Base-by-base conservation (phyloP, 2,113 vertebrate genomes). In the Micronycteris hirsuta region DNA sequence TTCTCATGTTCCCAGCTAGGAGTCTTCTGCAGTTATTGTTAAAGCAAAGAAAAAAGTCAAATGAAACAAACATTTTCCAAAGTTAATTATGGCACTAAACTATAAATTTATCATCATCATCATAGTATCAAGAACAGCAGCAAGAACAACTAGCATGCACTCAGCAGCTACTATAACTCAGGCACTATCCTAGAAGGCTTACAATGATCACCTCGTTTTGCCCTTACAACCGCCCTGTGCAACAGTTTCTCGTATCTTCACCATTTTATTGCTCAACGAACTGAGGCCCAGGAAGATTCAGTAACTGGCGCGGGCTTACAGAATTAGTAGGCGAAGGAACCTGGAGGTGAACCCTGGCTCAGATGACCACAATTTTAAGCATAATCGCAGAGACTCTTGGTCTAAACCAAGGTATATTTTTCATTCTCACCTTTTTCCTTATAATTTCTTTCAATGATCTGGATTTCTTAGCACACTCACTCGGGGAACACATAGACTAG, bases 161-260 rank as follows among this genome's bases (percentile, higher is more conserved):
- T 22, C 10, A 49, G 12, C 5, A 36, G 1, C 0, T 2, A 54
- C 3, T 41, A 5, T 26, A 1, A 1, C 1, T 17, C 38, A 41
- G 17, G 19, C 14, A 26, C 17, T 19, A 6, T 4, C 2, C 1
- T 4, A 47, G 45, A 58, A 67, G 47, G 16, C 86, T 86, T 24
- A 78, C 43, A 74, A 22, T 2, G 16, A 7, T 33, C 5, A 65
- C 43, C 49, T 63, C 11, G 41, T 31, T 93, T 14, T 17, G 15
- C n/a, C n/a, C 38, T 77, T 17, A 58, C 2, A 74, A 58, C 33
- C 20, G 38, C 9, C 3, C 15, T 22, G 26, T 15, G 41, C 24
- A 58, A 43, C 31, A 76, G 43, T 28, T 36, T 28, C 26, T 38
- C 38, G 47, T 16, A 56, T 33, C 54, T 16, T 38, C 6, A 2